Base-by-base conservation (phyloP, 1,140 invertebrate species). In the Helicoverpa zea region DNA sequence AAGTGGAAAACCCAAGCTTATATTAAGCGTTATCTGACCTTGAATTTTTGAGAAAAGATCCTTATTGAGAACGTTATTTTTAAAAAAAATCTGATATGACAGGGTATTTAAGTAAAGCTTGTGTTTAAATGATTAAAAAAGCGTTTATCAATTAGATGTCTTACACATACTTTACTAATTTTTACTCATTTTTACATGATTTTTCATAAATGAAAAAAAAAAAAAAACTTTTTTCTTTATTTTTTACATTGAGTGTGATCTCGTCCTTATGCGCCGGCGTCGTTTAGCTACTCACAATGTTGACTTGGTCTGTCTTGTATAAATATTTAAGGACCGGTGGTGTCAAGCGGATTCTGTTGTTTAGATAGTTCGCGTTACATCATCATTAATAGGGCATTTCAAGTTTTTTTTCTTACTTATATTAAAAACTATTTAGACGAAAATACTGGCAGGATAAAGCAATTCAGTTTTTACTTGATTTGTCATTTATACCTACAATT, bases 301-400 rank as follows among this genome's bases (percentile, higher is more conserved):
- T 73, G 29, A 79, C 52, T 79, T 70, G 47, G 66, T 73, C 68
- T 73, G n/a, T 74, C 82, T 82, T 83, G 83, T 82, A 81, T 86
- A 85, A 89, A 89, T 88, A 89, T 88, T 89, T 85, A 83, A 87
- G 81, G 73, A 81, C 61, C 61, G 59, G 84, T 82, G 88, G 84
- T 83, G 85, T 88, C 81, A 89, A 61, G 83, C 86, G 88, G 88
- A 89, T 89, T 86, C 81, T 75, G 81, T 82, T 89, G 81, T 88
- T 88, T 88, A 84, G 63, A 61, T 73, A 59, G 16, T 72, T 84
- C 64, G 23, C 73, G 81, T 87, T 85, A 83, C 79, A 73, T 87
- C 84, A 86, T 86, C 76, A 83, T 52, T 79, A 68, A 75, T 75
- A 75, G 81, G 66, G 56, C 70, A 79, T 43, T 68, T 49, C 5